These are phyloP conservation scores for Phalloptychus januarius DNA, from an alignment of 2,797 vertebrate species.

Conservation along the genomic window DNA sequence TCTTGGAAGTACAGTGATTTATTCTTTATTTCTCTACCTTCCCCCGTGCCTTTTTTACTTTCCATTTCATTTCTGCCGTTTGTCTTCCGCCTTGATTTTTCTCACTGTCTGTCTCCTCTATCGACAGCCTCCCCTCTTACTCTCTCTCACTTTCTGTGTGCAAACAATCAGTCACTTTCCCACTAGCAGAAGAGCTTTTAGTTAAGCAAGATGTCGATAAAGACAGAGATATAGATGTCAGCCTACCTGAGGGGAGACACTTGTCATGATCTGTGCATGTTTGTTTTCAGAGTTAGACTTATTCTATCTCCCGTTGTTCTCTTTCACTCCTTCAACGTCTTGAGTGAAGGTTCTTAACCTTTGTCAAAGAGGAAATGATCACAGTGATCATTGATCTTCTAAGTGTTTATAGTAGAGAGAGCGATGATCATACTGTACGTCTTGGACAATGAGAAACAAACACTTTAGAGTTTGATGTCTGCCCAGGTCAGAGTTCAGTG, in stretches of 20 bases:
- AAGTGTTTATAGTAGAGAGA: slow-evolving; percentile 63
- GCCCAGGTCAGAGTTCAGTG: slow-evolving; percentile 65
- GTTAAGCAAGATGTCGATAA: slow-evolving; percentile 85
- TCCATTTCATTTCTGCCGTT: background rate
- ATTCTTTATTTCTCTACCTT: background rate
- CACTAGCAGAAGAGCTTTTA: slow-evolving; percentile 72
- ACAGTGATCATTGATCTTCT: slow-evolving; percentile 79
- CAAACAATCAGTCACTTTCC: slow-evolving; percentile 70
- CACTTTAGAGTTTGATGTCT: slow-evolving; percentile 49
- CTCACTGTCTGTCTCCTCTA: slow-evolving; percentile 12
- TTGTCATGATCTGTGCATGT: slow-evolving; percentile 64
- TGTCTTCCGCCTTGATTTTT: slow-evolving; percentile 21
- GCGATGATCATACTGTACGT: slow-evolving; percentile 50
- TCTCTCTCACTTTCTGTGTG: slow-evolving; percentile 19
- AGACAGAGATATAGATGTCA: slow-evolving; percentile 80
- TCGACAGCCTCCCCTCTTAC: slow-evolving; percentile 1
- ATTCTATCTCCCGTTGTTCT: slow-evolving; percentile 33
- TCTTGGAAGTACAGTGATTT: background rate
- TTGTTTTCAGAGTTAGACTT: slow-evolving; percentile 42
- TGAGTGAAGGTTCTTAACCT: slow-evolving; percentile 75
- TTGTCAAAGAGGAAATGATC: slow-evolving; percentile 83
- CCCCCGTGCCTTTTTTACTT: background rate
- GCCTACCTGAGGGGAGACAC: slow-evolving; percentile 75
- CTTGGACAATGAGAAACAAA: slow-evolving; percentile 32
- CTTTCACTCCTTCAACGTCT: slow-evolving; percentile 51